These are phyloP conservation scores for Capreolus pygargus DNA, from an alignment of 2,113 vertebrate genomes.

Conservation along the genomic window DNA sequence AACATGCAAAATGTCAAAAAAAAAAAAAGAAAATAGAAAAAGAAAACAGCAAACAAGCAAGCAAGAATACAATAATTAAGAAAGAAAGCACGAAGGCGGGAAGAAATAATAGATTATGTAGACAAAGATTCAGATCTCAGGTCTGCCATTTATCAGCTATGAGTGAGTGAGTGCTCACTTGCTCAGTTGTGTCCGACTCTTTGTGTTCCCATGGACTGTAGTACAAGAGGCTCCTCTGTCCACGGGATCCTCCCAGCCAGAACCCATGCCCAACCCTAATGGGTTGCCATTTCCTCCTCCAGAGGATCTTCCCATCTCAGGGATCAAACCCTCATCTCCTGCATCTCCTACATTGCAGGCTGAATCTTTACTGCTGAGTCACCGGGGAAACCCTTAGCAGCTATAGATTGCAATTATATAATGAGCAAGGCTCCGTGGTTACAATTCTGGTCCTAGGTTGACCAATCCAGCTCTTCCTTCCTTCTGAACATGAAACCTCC, in stretches of 20 bases:
- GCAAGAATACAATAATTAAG: neutral
- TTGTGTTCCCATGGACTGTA: neutral
- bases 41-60: neutral
- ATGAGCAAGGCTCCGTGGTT: neutral
- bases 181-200: neutral
- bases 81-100: neutral
- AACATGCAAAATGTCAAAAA: neutral
- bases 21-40: neutral
- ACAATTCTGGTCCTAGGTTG: neutral
- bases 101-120: neutral
- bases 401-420: neutral
- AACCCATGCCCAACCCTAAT: neutral
- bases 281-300: neutral
- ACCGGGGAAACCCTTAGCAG: neutral
- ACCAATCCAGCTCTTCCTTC: neutral
- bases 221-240: neutral
- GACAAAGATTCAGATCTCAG: neutral
- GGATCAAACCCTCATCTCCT: neutral
- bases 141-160: neutral
- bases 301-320: neutral
- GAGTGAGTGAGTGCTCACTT: neutral
- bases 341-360: neutral
- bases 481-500: neutral
- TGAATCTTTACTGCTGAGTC: neutral
- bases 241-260: neutral